Evolutionary conservation across 2,888 invertebrate species (phyloP).

Genomic region (Omphaloscelis lunosa): DNA sequence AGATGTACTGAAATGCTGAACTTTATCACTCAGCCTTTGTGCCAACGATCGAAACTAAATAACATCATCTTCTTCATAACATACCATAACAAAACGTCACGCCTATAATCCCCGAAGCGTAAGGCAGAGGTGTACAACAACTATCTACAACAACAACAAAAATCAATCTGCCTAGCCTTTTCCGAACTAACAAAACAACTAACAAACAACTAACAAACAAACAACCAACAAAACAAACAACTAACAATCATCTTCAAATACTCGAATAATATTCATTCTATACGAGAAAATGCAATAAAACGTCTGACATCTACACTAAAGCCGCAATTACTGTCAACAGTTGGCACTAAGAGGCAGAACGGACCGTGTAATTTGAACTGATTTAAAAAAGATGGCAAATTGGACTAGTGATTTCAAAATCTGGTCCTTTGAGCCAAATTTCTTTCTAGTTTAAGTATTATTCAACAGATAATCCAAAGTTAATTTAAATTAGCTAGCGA

Average conservation of each 20-base stretch:
- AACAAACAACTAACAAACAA: too few relatives aligned
- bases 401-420: neutral
- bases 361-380: constrained; percentile 6
- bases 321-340: constrained; percentile 23
- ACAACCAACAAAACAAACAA: too few relatives aligned
- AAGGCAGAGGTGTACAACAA: too few relatives aligned
- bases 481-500: too few relatives aligned
- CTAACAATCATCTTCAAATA: neutral
- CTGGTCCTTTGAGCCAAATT: neutral
- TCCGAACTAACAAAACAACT: too few relatives aligned
- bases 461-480: too few relatives aligned
- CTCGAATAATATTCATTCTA: neutral
- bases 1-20: too few relatives aligned
- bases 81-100: too few relatives aligned
- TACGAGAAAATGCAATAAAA: constrained; percentile 10
- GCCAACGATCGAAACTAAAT: neutral
- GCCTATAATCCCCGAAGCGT: neutral
- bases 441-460: too few relatives aligned
- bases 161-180: too few relatives aligned
- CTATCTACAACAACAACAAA: too few relatives aligned
- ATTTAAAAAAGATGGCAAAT: neutral
- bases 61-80: too few relatives aligned
- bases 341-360: neutral
- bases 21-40: neutral
- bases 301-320: constrained; percentile 14